Evolutionary conservation across 2,888 invertebrate species (phyloP).

Genomic region (Cetonia aurata): DNA sequence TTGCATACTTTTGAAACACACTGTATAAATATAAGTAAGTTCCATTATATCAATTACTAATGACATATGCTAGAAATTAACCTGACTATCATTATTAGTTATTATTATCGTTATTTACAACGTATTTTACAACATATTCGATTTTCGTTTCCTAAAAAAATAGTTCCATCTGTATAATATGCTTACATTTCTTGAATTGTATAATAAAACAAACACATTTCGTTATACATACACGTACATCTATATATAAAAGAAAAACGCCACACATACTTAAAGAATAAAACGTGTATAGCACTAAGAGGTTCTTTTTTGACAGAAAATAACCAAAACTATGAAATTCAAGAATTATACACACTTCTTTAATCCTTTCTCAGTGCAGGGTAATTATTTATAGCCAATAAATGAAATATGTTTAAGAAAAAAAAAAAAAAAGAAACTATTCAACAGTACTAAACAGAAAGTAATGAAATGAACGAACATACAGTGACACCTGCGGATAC

Average conservation of each 20-base stretch:
- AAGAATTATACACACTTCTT: constrained; percentile 16
- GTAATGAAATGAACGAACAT: constrained; percentile 42
- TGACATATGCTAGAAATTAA: constrained; percentile 33
- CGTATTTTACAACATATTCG: constrained; percentile 35
- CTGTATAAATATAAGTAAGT: constrained; percentile 18
- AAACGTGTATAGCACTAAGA: constrained; percentile 15
- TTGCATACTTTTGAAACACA: constrained; percentile 19
- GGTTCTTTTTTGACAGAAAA: constrained; percentile 3
- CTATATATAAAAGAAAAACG: constrained; percentile 12
- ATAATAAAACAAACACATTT: constrained; percentile 33
- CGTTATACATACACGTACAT: constrained; percentile 28
- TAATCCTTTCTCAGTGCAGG: constrained; percentile 28
- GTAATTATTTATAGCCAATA: neutral
- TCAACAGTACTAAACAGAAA: too few relatives aligned
- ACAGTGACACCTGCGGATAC: constrained; percentile 49
- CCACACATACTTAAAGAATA: constrained; percentile 7
- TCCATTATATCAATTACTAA: constrained; percentile 19
- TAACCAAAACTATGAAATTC: constrained; percentile 9
- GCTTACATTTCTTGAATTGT: constrained; percentile 32
- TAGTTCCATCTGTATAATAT: constrained; percentile 37
- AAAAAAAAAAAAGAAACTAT: constrained; percentile 31
- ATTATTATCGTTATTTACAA: constrained; percentile 28
- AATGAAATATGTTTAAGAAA: constrained; percentile 13
- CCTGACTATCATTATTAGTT: constrained; percentile 18
- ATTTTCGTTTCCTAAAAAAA: constrained; percentile 39